phyloP scores from a whole-genome alignment of 2,113 vertebrate species.

The Cyprinus carpio region DNA sequence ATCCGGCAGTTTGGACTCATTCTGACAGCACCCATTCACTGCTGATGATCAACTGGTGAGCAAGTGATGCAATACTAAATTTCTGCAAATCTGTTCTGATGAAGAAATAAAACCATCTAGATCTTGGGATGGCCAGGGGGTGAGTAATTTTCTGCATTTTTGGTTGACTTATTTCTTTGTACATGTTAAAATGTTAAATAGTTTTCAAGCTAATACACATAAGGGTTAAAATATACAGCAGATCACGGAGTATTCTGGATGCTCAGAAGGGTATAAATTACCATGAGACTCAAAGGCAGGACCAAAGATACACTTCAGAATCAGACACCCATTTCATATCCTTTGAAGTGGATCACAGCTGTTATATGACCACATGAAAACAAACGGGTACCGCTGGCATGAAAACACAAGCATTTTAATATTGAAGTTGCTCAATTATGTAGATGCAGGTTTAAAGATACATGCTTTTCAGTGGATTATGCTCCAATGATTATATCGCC shows the following conservation, averaged over 20 bases:
- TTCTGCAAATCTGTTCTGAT: too few relatives aligned
- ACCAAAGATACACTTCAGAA: neutral
- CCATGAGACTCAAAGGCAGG: neutral
- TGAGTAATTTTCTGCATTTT: neutral
- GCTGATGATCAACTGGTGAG: too few relatives aligned
- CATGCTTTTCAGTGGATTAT: slow-evolving; percentile 27
- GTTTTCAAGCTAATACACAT: neutral
- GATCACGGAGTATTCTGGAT: neutral
- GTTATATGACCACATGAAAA: slow-evolving; percentile 1
- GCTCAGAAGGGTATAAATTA: slow-evolving; percentile 3
- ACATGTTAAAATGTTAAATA: too few relatives aligned
- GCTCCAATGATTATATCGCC: neutral
- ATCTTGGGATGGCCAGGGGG: too few relatives aligned
- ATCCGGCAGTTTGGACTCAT: too few relatives aligned
- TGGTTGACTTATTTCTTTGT: neutral
- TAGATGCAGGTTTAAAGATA: slow-evolving; percentile 45
- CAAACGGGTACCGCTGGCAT: neutral
- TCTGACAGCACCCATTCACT: too few relatives aligned
- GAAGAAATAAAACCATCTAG: too few relatives aligned
- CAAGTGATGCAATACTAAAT: too few relatives aligned
- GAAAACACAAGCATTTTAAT: slow-evolving; percentile 2
- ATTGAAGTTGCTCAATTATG: neutral
- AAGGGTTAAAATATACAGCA: neutral
- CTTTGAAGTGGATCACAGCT: slow-evolving; percentile 27
- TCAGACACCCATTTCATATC: neutral